These are phyloP conservation scores for Oryzias melastigma DNA, from an alignment of 2,113 vertebrate genomes.

Conservation along the genomic window DNA sequence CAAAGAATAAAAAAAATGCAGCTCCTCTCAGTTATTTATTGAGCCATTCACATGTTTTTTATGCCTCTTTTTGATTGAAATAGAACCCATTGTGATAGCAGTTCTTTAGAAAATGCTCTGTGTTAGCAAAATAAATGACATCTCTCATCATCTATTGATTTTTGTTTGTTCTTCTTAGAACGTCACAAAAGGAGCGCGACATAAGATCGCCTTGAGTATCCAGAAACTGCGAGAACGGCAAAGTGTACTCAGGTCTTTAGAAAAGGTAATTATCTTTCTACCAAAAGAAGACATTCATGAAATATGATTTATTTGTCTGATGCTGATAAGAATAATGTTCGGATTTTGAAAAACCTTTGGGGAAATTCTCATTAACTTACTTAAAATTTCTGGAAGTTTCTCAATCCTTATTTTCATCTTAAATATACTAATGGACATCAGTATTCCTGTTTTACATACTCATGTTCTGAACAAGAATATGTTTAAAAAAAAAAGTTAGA, in stretches of 20 bases:
- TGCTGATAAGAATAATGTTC: too few species aligned
- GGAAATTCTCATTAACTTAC: too few species aligned
- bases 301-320: too few species aligned
- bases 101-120: conserved; percentile 53
- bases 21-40: conserved; percentile 52
- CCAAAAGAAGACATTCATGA: not conserved
- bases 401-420: too few species aligned
- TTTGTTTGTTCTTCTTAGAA: conserved; percentile 73
- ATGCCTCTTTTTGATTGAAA: conserved; percentile 42
- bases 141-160: conserved; percentile 21
- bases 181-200: conserved; percentile 92
- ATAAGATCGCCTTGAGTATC: conserved; percentile 94
- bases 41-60: conserved; percentile 31
- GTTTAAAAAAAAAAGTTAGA: too few species aligned
- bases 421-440: too few species aligned
- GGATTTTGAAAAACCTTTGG: too few species aligned
- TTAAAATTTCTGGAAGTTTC: too few species aligned
- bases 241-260: conserved; percentile 87
- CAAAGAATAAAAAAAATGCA: conserved; percentile 60
- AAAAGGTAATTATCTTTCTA: conserved; percentile 79
- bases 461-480: too few species aligned
- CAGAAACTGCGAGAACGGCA: conserved; percentile 92
- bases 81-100: conserved; percentile 61
- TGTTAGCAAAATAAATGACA: conserved; percentile 33
- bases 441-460: too few species aligned